Evolutionary conservation across 1,140 invertebrate genomes (phyloP), one percentile per base, ranked within the genome.

Genomic region (Chymomyza costata): DNA sequence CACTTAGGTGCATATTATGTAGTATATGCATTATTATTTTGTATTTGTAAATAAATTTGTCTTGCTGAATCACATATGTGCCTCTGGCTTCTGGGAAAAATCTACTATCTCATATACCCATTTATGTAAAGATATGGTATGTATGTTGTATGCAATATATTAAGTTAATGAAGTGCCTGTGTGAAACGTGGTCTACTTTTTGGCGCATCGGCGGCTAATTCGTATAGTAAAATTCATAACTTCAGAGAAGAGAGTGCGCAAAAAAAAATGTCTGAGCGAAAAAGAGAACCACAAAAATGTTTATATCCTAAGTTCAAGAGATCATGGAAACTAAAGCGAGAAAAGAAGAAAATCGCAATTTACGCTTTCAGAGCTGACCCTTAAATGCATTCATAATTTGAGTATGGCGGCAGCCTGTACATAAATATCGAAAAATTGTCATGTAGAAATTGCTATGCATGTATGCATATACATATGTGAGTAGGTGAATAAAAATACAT

Each of bases 371-470:
- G 65, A 59, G 56, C 69, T 59, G 69, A 71, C 67, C 71, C 78
- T 76, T 76, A 78, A 78, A 78, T 78, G 71, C 71, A 78, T 78
- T 46, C 73, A 78, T 58, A 80, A 71, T 80, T 78, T 78, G 71
- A 78, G 71, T 78, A 78, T 78, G 80, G 71, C 71, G 71, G 71
- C 71, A 78, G 78, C 71, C 71, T 78, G 8, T 25, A 8, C 43
- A 74, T 76, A 76, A 78, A 76, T 78, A 76, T 70, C 49, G 70
- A 76, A 76, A 70, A 78, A 78, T 70, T 80, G 73, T 71, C 71
- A 76, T 76, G 78, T 76, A 76, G 71, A 76, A 76, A 66, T 76
- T 66, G n/a, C 16, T 28, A 38, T 38, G 8, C 16, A 16, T 38
- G 15, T 38, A 14, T 17, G 14, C 15, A 38, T 28, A 6, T n/a